phyloP scores from a whole-genome alignment of 1,140 invertebrate genomes.

The Drosophila parabipectinata region DNA sequence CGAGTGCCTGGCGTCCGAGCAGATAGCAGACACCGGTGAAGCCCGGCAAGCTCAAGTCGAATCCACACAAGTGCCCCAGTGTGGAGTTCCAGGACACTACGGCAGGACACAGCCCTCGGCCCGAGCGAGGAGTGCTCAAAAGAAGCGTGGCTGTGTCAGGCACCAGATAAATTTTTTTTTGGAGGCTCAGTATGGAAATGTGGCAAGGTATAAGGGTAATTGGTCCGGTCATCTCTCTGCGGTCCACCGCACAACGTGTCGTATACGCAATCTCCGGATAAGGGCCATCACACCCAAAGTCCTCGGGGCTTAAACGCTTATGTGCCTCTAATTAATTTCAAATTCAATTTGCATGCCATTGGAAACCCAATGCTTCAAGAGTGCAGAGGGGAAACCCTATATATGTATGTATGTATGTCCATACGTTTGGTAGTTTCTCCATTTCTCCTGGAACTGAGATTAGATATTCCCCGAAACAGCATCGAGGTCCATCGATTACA shows the following conservation, averaged over 20 bases:
- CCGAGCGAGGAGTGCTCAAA: conserved; percentile 37
- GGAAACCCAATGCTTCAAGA: conserved; percentile 28
- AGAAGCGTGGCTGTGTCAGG: conserved; percentile 28
- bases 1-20: conserved; percentile 85
- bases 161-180: conserved; percentile 31
- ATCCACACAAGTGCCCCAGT: conserved; percentile 61
- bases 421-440: neutral
- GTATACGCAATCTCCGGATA: conserved; percentile 31
- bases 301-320: conserved; percentile 52
- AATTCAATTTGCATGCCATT: conserved; percentile 77
- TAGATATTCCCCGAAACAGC: conserved; percentile 1
- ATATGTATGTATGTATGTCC: too few species aligned
- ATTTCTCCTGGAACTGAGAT: neutral
- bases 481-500: neutral
- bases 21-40: conserved; percentile 78
- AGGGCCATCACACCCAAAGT: neutral
- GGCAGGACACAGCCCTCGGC: conserved; percentile 8
- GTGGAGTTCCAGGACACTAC: conserved; percentile 61
- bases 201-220: neutral
- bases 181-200: neutral
- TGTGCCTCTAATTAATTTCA: conserved; percentile 73
- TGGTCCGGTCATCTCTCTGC: conserved; percentile 6
- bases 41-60: conserved; percentile 54
- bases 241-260: conserved; percentile 53
- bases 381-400: neutral